Conservation (phyloP, 2,888 invertebrate genomes). For the Anoncus sp. region DNA sequence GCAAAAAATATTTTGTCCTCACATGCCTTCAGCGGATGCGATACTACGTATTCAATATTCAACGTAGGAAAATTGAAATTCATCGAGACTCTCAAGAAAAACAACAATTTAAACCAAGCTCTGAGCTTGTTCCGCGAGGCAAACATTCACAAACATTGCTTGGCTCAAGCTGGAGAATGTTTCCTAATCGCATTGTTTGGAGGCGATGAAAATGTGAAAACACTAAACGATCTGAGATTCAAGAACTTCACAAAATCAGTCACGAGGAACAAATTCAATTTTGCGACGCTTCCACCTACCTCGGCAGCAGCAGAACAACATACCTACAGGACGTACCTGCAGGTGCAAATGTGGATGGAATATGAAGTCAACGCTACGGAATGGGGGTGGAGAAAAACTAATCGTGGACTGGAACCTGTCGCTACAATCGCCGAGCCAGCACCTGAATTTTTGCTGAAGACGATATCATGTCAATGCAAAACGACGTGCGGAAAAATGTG, state of each 20-base stretch:
- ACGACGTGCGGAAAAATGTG: background rate
- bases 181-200: constrained; percentile 61
- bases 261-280: constrained; percentile 17
- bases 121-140: constrained; percentile 22
- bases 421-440: constrained; percentile 37
- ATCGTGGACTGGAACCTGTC: constrained; percentile 46
- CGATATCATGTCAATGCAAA: background rate
- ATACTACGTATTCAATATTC: constrained; percentile 29
- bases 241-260: constrained; percentile 17
- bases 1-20: constrained; percentile 63
- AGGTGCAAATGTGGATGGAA: background rate
- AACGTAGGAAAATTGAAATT: constrained; percentile 37
- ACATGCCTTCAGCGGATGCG: constrained; percentile 44
- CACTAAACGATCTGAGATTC: constrained; percentile 18
- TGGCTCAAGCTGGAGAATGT: constrained; percentile 49
- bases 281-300: constrained; percentile 24
- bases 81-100: background rate
- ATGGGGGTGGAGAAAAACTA: constrained; percentile 3
- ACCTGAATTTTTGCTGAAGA: constrained; percentile 26
- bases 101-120: background rate
- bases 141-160: background rate
- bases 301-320: background rate
- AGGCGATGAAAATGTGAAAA: constrained; percentile 19
- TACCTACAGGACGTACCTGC: background rate
- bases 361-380: background rate